Base-by-base conservation (phyloP, 1,140 invertebrate species). In the Drosophila paulistorum region DNA sequence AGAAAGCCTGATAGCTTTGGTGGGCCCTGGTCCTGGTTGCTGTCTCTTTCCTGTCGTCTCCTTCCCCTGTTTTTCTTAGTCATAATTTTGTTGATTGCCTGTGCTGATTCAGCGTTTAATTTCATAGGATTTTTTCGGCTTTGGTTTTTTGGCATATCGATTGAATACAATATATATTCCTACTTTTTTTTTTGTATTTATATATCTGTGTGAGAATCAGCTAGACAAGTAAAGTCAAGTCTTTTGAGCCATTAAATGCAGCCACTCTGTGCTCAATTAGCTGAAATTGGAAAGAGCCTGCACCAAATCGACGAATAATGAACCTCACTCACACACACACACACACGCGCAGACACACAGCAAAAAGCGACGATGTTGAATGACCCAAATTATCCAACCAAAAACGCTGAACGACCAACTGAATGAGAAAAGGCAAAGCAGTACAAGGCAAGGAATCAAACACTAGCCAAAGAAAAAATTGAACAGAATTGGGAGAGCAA, bases 41-140 rank as follows among this genome's bases (percentile, higher is more conserved):
- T 37, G 2, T 37, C 35, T 13, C 17, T 39, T 2, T 26, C 42
- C 35, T 37, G 45, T 60, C 17, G 39, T 60, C 26, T 5, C 35
- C n/a, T 10, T 17, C 59, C 39, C 13, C 39, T 10, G 23, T 23
- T n/a, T 45, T 45, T 9, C 39, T 74, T 74, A 78, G 70, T 68
- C 78, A 77, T 81, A 78, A 68, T 85, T 81, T 60, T 71, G 74
- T 69, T 85, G 81, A 85, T 85, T 84, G 70, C 17, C 48, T 77
- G 66, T 85, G 81, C 81, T 85, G 81, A 85, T 85, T 85, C 81
- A 85, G 70, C 74, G 72, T 75, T 81, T 67, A 85, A 70, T 85
- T 85, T 58, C 62, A 68, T 30, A 51, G 70, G 48, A 72, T 70
- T 80, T 71, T 57, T 73, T 83, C 72, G 60, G 60, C 30, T 71